These are phyloP conservation scores for Drosophila gaucha DNA, from an alignment of 2,888 invertebrate genomes.

Conservation along the genomic window DNA sequence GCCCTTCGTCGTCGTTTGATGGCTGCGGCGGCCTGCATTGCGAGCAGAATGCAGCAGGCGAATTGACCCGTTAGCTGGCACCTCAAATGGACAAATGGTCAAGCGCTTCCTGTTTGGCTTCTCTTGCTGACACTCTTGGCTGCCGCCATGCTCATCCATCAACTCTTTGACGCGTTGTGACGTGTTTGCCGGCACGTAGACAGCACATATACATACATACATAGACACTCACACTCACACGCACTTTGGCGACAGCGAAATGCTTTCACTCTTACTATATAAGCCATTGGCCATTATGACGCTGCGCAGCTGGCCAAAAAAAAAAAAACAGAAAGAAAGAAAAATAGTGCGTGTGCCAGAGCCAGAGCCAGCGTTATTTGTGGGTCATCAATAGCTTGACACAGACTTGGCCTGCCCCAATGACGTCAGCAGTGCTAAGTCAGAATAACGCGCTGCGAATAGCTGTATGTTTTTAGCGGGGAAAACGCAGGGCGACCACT, in stretches of 20 bases:
- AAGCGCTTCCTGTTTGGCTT: slow-evolving; percentile 60
- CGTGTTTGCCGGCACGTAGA: slow-evolving; percentile 77
- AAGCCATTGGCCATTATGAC: slow-evolving; percentile 20
- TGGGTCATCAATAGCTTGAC: slow-evolving; percentile 46
- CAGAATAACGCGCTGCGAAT: background rate
- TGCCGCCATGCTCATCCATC: slow-evolving; percentile 16
- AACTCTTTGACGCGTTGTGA: slow-evolving; percentile 36
- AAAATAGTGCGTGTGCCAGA: slow-evolving; percentile 30
- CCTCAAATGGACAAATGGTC: slow-evolving; percentile 40
- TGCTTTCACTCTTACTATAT: slow-evolving; percentile 75
- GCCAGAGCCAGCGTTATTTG: slow-evolving; percentile 44
- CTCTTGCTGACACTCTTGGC: slow-evolving; percentile 16
- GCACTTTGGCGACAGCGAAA: slow-evolving; percentile 54
- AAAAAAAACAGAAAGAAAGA: slow-evolving; percentile 13
- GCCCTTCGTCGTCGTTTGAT: slow-evolving; percentile 11
- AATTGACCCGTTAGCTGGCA: slow-evolving; percentile 37
- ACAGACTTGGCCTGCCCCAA: slow-evolving; percentile 18
- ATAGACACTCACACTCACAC: slow-evolving; percentile 1
- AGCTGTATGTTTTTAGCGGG: background rate
- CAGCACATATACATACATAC: slow-evolving; percentile 31
- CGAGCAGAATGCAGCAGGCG: slow-evolving; percentile 18
- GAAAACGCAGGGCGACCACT: background rate
- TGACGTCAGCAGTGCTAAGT: slow-evolving; percentile 41
- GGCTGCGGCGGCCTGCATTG: slow-evolving; percentile 1
- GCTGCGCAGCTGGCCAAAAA: slow-evolving; percentile 27